These are phyloP conservation scores for Stratiomys singularior DNA, from an alignment of 2,888 invertebrate species.

Conservation along the genomic window DNA sequence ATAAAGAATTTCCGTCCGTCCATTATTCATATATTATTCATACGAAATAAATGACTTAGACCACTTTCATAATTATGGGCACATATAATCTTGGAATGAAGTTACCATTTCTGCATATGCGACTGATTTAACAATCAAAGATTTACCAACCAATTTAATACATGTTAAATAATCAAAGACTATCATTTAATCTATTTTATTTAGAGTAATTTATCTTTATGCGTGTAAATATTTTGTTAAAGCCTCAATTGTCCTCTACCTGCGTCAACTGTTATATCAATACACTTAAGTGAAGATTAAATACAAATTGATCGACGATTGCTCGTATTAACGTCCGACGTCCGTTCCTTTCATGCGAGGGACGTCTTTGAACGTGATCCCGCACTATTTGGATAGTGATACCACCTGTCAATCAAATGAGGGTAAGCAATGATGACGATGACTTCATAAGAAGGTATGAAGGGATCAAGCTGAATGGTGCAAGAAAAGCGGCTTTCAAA, in stretches of 20 bases:
- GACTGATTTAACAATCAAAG: too few species aligned
- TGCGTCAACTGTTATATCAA: not conserved
- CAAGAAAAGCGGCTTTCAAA: not conserved
- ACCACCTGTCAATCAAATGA: constrained; percentile 46
- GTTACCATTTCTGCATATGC: too few species aligned
- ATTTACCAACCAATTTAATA: too few species aligned
- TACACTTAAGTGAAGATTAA: constrained; percentile 45
- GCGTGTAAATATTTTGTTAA: too few species aligned
- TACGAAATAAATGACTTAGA: too few species aligned
- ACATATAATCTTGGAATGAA: too few species aligned
- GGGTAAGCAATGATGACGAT: not conserved
- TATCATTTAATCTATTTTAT: too few species aligned
- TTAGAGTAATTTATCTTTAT: too few species aligned
- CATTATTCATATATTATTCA: too few species aligned
- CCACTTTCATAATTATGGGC: too few species aligned
- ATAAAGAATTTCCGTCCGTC: too few species aligned
- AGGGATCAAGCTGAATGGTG: constrained; percentile 28
- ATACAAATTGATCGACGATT: constrained; percentile 52
- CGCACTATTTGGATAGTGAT: constrained; percentile 49
- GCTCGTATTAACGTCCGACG: not conserved
- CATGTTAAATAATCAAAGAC: too few species aligned
- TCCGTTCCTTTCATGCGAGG: not conserved
- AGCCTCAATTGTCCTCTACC: not conserved
- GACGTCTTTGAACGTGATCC: constrained; percentile 41
- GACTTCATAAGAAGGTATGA: not conserved